phyloP scores from a whole-genome alignment of 2,888 invertebrate species.

The Spodoptera littoralis region DNA sequence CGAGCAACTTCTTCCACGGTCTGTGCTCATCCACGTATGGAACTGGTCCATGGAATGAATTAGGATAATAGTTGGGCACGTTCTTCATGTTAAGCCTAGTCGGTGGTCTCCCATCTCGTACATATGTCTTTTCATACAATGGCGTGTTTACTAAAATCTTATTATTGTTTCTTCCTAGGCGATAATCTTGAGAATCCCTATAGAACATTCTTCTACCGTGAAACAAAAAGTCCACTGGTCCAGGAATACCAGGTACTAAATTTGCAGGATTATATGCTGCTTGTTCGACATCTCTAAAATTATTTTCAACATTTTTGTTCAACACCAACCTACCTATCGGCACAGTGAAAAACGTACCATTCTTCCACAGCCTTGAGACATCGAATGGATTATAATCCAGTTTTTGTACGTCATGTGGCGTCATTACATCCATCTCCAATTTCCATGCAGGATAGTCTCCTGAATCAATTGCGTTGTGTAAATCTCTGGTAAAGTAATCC shows the following conservation, averaged over 20 bases:
- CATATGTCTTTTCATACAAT: constrained; percentile 56
- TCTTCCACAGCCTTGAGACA: constrained; percentile 78
- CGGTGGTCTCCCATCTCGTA: constrained; percentile 59
- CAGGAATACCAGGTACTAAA: constrained; percentile 80
- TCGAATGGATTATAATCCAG: constrained; percentile 81
- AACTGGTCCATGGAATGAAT: constrained; percentile 62
- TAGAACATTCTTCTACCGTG: constrained; percentile 84
- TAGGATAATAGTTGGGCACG: constrained; percentile 64
- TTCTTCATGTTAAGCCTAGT: constrained; percentile 55
- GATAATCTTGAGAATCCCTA: constrained; percentile 86
- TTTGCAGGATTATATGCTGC: constrained; percentile 77
- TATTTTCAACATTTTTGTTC: constrained; percentile 83
- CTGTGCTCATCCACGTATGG: constrained; percentile 58
- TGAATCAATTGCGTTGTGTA: constrained; percentile 94
- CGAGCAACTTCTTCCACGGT: constrained; percentile 47
- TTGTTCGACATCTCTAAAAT: constrained; percentile 86
- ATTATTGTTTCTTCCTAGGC: constrained; percentile 61
- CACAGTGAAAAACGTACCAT: constrained; percentile 81
- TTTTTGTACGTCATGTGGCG: constrained; percentile 71
- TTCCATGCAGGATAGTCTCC: constrained; percentile 87
- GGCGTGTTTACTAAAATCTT: constrained; percentile 62
- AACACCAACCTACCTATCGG: constrained; percentile 84
- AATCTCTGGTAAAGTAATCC: constrained; percentile 94
- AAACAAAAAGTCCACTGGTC: constrained; percentile 85
- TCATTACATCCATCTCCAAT: constrained; percentile 79